These are phyloP conservation scores for Gadopsis marmoratus DNA, from an alignment of 2,797 vertebrate genomes.

Conservation along the genomic window DNA sequence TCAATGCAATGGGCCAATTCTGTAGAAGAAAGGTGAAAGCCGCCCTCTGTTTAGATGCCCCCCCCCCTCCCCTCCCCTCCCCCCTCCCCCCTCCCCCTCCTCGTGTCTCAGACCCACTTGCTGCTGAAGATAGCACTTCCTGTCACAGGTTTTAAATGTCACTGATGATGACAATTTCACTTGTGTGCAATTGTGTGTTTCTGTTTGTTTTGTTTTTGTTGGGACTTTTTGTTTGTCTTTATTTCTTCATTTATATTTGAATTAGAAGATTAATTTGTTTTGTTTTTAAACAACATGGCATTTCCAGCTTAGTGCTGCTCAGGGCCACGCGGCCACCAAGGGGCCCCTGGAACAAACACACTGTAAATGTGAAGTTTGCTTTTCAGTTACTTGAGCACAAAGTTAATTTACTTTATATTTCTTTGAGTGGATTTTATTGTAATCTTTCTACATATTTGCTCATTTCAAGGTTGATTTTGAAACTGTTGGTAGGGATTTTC, in stretches of 20 bases:
- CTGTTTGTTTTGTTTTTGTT: background rate
- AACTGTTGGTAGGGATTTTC: background rate
- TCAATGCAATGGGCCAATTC: conserved; percentile 25
- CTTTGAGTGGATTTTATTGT: background rate
- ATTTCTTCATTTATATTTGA: background rate
- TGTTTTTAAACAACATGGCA: background rate
- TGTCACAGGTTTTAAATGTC: conserved; percentile 12
- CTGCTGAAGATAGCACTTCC: conserved; percentile 36
- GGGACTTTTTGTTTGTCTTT: background rate
- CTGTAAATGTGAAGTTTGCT: background rate
- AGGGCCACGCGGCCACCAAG: background rate
- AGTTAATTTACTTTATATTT: background rate
- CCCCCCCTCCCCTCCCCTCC: background rate
- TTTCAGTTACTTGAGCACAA: background rate
- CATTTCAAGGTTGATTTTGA: background rate
- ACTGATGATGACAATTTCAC: background rate
- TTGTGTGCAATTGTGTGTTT: background rate
- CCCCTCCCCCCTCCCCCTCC: background rate
- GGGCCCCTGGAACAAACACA: background rate
- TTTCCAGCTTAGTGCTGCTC: background rate
- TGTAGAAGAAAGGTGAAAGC: conserved; percentile 9
- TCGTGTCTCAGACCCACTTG: background rate
- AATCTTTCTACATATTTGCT: background rate
- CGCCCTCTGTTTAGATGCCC: background rate
- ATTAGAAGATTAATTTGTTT: background rate